These are phyloP conservation scores for Anoncus sp. DNA, from an alignment of 2,888 invertebrate genomes.

Conservation along the genomic window DNA sequence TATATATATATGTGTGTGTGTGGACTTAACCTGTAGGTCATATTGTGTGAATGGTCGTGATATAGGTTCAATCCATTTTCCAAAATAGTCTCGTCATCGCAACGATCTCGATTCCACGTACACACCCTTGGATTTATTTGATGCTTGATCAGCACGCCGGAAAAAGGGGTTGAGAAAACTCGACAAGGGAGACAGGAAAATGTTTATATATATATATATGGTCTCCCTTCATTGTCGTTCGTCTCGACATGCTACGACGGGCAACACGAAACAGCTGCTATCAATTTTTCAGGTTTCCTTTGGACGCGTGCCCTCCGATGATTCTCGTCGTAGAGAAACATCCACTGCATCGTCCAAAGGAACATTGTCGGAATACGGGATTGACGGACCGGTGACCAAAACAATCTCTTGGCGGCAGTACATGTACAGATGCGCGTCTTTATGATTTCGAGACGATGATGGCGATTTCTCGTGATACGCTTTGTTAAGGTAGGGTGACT, in stretches of 20 bases:
- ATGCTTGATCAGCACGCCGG: constrained; percentile 25
- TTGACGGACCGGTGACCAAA: constrained; percentile 51
- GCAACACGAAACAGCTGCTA: constrained; percentile 73
- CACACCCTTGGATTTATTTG: constrained; percentile 40
- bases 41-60: constrained; percentile 16
- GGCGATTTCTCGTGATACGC: not conserved
- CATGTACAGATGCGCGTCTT: not conserved
- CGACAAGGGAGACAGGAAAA: not conserved
- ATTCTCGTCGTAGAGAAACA: constrained; percentile 20
- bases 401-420: constrained; percentile 19
- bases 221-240: constrained; percentile 59
- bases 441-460: constrained; percentile 11
- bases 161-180: constrained; percentile 36
- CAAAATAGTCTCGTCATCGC: constrained; percentile 53
- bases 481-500: not conserved
- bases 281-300: constrained; percentile 67
- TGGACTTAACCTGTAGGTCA: constrained; percentile 23
- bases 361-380: constrained; percentile 30
- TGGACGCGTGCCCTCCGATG: constrained; percentile 52
- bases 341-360: constrained; percentile 16
- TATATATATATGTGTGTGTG: not conserved
- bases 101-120: constrained; percentile 32
- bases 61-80: constrained; percentile 46
- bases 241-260: constrained; percentile 55
- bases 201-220: no score